Evolutionary conservation across 2,113 vertebrate species (phyloP).

Genomic region (Oreochromis niloticus): DNA sequence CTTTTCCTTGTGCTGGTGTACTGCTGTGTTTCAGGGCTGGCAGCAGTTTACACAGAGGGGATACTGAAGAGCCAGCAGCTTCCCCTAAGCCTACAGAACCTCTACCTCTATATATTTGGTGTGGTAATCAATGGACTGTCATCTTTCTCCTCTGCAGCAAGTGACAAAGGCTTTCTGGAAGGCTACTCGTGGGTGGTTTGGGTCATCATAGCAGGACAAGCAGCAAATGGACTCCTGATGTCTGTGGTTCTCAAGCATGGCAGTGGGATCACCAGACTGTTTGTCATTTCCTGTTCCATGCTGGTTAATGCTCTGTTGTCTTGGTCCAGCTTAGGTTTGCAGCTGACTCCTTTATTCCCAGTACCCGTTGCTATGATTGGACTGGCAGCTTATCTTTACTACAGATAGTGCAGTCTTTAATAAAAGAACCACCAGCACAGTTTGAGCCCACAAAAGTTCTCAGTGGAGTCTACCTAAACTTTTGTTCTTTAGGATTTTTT

Average conservation of each 20-base stretch:
- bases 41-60: constrained; percentile 86
- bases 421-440: background rate
- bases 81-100: constrained; percentile 87
- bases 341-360: constrained; percentile 82
- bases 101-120: constrained; percentile 89
- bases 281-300: constrained; percentile 91
- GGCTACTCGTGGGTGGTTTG: constrained; percentile 81
- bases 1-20: constrained; percentile 79
- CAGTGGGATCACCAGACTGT: constrained; percentile 90
- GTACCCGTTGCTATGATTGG: constrained; percentile 75
- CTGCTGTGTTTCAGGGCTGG: constrained; percentile 83
- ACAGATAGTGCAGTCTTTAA: constrained; percentile 52
- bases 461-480: background rate
- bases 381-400: constrained; percentile 85
- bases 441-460: background rate
- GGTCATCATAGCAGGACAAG: constrained; percentile 82
- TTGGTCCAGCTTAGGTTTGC: constrained; percentile 76
- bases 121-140: constrained; percentile 77
- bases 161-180: constrained; percentile 71
- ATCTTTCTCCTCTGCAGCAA: constrained; percentile 55
- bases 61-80: constrained; percentile 83
- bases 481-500: background rate
- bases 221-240: constrained; percentile 88
- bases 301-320: constrained; percentile 86
- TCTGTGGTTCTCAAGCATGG: constrained; percentile 91